Base-by-base conservation (phyloP, 2,888 invertebrate species). In the Capitulum mitella region DNA sequence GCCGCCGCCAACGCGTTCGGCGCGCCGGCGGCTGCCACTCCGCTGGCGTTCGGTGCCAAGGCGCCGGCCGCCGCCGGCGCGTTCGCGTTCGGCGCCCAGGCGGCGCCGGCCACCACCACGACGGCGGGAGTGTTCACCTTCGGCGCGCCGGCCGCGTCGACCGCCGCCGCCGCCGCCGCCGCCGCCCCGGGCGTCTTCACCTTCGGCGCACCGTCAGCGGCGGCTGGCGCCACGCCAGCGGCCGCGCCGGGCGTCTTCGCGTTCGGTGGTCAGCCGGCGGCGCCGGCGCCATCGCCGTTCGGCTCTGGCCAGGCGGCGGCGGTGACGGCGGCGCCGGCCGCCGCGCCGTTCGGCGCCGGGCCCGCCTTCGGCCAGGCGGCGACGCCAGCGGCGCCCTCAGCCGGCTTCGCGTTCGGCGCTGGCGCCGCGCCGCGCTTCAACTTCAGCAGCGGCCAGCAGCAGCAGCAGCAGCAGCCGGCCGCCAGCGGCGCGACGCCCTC, bases 301-400 rank as follows among this genome's bases (percentile, higher is more conserved):
- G 40, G 70, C 22, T 12, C 37, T 6, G 79, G n/a, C 34, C 79
- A 19, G 79, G 61, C 51, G n/a, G 10, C n/a, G 10, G 43, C 43
- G 43, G 26, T 29, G 6, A 26, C 26, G 58, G n/a, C 81, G 14
- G 78, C 26, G 58, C n/a, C 81, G 14, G 78, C 79, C 32, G 37
- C 80, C 22, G 22, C 75, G n/a, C 43, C 46, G 6, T 51, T 51
- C 51, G 51, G 51, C 51, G 26, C 22, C 51, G 51, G 2, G 51
- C 51, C 51, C n/a, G 58, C 58, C n/a, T 81, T 80, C 77, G 81
- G 81, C 16, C 80, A 80, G 64, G 79, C 82, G 16, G 58, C 70
- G 16, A 79, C 81, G 16, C 77, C 78, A 22, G 80, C 77, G 26
- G 22, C 79, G 43, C 54, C 80, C 19, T 40, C 75, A 26, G 58